phyloP scores from a whole-genome alignment of 2,113 vertebrate species.

The Petrocephalus zakoni region DNA sequence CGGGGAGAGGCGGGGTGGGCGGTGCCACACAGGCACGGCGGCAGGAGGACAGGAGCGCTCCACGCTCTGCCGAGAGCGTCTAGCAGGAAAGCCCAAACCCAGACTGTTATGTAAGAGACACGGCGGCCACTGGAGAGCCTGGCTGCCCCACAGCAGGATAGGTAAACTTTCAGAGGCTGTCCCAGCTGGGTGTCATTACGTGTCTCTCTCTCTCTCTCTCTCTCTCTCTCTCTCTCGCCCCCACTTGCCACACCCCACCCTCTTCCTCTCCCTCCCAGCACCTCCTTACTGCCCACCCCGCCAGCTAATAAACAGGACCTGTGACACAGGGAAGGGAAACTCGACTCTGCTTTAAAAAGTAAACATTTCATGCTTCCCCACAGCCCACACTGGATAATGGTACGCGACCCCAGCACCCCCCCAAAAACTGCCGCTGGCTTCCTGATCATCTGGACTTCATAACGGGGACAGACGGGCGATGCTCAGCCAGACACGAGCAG shows the following conservation, averaged over 20 bases:
- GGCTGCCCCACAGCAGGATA: slow-evolving; percentile 7
- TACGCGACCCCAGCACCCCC: not conserved
- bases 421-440: slow-evolving; percentile 14
- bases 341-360: slow-evolving; percentile 12
- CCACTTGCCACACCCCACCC: slow-evolving; percentile 25
- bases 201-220: slow-evolving; percentile 3
- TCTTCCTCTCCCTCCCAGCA: not conserved
- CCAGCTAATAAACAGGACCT: slow-evolving; percentile 34
- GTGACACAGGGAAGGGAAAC: slow-evolving; percentile 17
- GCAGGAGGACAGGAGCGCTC: not conserved
- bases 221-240: not conserved
- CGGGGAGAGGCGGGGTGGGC: not conserved
- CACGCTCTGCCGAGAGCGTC: slow-evolving; percentile 41
- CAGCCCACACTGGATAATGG: not conserved
- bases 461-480: slow-evolving; percentile 27
- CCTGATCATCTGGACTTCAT: slow-evolving; percentile 66
- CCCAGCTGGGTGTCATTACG: slow-evolving; percentile 18
- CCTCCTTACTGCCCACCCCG: slow-evolving; percentile 27
- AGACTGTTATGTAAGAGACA: slow-evolving; percentile 55
- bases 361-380: slow-evolving; percentile 4
- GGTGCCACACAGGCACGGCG: slow-evolving; percentile 32
- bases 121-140: slow-evolving; percentile 34
- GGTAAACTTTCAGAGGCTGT: slow-evolving; percentile 33
- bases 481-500: not conserved
- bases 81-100: slow-evolving; percentile 52